Evolutionary conservation across 2,113 vertebrate species (phyloP).

Genomic region (Solea solea): DNA sequence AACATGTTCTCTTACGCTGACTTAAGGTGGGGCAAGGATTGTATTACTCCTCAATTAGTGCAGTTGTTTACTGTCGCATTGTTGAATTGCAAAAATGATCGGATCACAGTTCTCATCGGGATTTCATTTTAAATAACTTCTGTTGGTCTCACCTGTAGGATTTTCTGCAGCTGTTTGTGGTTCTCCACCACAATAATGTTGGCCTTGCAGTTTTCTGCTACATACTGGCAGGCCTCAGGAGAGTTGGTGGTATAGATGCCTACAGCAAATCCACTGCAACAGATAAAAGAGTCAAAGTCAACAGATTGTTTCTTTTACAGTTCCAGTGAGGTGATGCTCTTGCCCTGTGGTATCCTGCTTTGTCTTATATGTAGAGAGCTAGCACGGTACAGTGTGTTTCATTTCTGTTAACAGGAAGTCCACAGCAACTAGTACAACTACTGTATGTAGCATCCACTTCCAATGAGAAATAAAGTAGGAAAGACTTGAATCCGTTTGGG

Average conservation of each 20-base stretch:
- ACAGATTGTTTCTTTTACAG: neutral
- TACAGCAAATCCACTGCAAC: slow-evolving; percentile 88
- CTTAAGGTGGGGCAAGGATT: no score
- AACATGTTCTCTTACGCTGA: no score
- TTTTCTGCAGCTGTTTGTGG: slow-evolving; percentile 90
- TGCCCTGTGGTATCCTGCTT: no score
- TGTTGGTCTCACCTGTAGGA: slow-evolving; percentile 85
- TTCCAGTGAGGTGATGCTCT: neutral
- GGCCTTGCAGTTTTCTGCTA: slow-evolving; percentile 86
- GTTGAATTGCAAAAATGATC: no score
- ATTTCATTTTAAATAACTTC: neutral
- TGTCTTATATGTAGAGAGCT: no score
- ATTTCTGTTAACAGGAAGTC: neutral
- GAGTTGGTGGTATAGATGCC: slow-evolving; percentile 96
- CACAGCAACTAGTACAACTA: neutral
- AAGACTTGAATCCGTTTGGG: no score
- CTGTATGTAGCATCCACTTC: neutral
- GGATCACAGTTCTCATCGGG: neutral
- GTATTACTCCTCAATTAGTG: no score
- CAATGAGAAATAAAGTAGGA: neutral
- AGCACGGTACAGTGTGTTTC: neutral
- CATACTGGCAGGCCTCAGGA: slow-evolving; percentile 87
- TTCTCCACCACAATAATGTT: slow-evolving; percentile 92
- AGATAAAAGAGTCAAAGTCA: neutral
- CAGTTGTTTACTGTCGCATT: no score